Base-by-base conservation (phyloP, 1,140 invertebrate genomes). In the Drosophila burlai region DNA sequence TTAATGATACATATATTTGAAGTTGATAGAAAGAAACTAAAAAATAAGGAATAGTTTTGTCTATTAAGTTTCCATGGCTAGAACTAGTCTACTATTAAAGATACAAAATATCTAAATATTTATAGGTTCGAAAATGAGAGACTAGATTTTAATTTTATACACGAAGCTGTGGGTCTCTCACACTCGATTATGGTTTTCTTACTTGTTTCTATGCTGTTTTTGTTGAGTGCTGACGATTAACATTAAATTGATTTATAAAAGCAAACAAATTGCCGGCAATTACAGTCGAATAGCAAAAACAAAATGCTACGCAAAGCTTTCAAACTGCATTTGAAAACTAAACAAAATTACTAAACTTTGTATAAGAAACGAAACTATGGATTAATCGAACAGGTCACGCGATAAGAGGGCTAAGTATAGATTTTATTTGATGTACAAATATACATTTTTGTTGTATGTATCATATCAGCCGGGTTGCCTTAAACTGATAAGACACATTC, bases 201-300 rank as follows among this genome's bases (percentile, higher is more conserved):
- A 72, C 68, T 40, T 36, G 43, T 59, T 71, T 58, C 43, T 2
- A 21, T 34, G n/a, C 10, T 36, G 46, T 18, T 36, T 7, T 40
- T 54, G 47, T 55, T 26, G 66, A 66, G n/a, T 46, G n/a, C 38
- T n/a, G 10, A 31, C 49, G 46, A 82, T 85, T 85, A 80, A 76
- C 61, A 59, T 58, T 76, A 34, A 85, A 87, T 87, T 60, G 58
- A 77, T 68, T 54, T 55, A 86, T 80, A 80, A 83, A 82, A 76
- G 75, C 67, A 76, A 68, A 83, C 34, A 50, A 87, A 80, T 79
- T 81, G 42, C 58, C 31, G 46, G 71, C 73, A 87, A 86, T 87
- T 83, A 59, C 47, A 26, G 52, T 68, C 40, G 75, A 87, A 82
- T 80, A 80, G 66, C 60, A 79, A 86, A 86, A 47, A 80, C 65